Evolutionary conservation across 2,113 vertebrate genomes (phyloP), one percentile per base, ranked within the genome.

Genomic region (Burhinus oedicnemus): DNA sequence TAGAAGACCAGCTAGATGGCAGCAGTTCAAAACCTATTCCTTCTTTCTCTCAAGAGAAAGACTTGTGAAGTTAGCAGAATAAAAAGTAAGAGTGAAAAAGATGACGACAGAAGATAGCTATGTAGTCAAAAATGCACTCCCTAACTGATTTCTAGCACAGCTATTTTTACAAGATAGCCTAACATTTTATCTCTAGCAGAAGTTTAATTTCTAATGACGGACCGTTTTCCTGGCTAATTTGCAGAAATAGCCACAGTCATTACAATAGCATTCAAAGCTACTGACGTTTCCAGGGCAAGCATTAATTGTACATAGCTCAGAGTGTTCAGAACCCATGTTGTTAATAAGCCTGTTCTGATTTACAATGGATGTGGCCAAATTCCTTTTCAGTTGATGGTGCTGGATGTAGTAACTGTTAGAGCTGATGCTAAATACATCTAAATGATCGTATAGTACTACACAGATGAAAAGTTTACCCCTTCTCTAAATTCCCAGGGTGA

Each of bases 1-100:
- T 29, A 88, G 32, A 94, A 70, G 79, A 76, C n/a, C 22, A 32
- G 80, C 65, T 94, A 94, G 87, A 76, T 93, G 93, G 77, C 77
- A 97, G 74, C 34, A 89, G 44, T 87, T 92, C 69, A 93, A 88
- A 96, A 87, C 57, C 21, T 89, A 89, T 68, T 78, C 29, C 8
- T 47, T 64, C 60, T 8, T 81, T 76, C 72, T 80, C 23, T 88
- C 1, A 3, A 32, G 25, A 54, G 57, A 89, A 25, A 61, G 34
- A 85, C 36, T 79, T 45, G 17, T 20, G 61, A 93, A 32, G 54
- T 77, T 80, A 87, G 40, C 57, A 95, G 57, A 89, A 89, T 16
- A 32, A 69, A 71, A 82, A 83, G 8, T 9, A 40, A 62, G 30
- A 83, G 14, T 38, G 9, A 58, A 86, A 90, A 83, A 68, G 45